phyloP scores from a whole-genome alignment of 2,113 vertebrate species.

The Pedetes capensis region DNA sequence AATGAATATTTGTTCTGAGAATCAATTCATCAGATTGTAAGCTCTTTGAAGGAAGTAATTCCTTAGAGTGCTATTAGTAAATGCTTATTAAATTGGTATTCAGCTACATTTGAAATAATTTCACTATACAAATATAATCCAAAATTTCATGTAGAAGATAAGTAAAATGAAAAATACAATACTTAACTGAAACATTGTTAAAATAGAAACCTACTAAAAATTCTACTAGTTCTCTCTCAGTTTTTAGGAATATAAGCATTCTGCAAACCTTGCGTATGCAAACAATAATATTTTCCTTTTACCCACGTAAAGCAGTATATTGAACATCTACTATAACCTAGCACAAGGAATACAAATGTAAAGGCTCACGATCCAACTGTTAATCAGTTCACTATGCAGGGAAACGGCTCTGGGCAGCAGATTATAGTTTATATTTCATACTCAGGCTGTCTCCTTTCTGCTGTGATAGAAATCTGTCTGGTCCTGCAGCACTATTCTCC shows the following conservation, averaged over 20 bases:
- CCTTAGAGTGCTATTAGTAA: background rate
- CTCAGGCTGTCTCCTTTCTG: background rate
- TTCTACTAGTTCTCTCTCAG: background rate
- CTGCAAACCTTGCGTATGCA: background rate
- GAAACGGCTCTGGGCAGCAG: background rate
- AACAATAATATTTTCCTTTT: background rate
- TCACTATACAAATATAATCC: background rate
- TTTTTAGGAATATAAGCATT: background rate
- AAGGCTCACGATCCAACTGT: background rate
- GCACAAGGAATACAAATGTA: background rate
- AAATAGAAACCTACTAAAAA: background rate
- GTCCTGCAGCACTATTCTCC: background rate
- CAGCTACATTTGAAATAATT: background rate
- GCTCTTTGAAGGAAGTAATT: background rate
- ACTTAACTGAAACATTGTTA: background rate
- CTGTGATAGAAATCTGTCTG: background rate
- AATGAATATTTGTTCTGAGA: background rate
- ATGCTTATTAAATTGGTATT: background rate
- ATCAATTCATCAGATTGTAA: background rate
- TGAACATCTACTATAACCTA: background rate
- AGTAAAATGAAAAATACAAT: conserved; percentile 6
- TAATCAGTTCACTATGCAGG: background rate
- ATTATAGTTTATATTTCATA: background rate
- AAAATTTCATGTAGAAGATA: background rate
- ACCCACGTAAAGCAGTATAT: background rate